Conservation (phyloP, 1,140 invertebrate genomes). For the Tribolium madens region DNA sequence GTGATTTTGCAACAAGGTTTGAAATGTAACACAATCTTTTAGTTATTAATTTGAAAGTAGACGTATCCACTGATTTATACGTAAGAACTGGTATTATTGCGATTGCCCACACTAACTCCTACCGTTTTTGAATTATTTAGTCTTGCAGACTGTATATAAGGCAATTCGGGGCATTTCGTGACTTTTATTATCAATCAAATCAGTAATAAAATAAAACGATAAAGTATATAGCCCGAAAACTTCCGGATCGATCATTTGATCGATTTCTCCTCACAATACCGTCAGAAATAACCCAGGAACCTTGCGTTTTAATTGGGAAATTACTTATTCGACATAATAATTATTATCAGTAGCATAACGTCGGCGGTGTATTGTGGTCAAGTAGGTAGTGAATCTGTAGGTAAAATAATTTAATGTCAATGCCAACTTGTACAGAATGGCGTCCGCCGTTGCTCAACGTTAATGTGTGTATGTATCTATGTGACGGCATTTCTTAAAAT, state of each 20-base stretch:
- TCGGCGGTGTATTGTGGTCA: constrained; percentile 7
- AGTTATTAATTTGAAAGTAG: background rate
- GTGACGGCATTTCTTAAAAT: constrained; percentile 51
- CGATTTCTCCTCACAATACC: no score
- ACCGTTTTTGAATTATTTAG: constrained; percentile 27
- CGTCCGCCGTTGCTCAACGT: constrained; percentile 45
- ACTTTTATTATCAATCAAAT: constrained; percentile 26
- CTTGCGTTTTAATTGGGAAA: background rate
- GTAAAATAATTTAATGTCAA: constrained; percentile 51
- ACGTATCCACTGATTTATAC: background rate
- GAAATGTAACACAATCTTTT: background rate
- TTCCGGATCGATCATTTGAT: background rate
- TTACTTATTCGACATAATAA: constrained; percentile 7
- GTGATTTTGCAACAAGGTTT: no score
- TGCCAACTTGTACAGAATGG: constrained; percentile 45
- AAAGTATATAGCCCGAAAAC: background rate
- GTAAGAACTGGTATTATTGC: constrained; percentile 10
- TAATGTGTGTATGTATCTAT: constrained; percentile 31
- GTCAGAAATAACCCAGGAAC: background rate
- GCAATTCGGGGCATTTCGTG: background rate
- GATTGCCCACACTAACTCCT: constrained; percentile 8
- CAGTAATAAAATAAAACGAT: constrained; percentile 15
- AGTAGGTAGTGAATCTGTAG: constrained; percentile 44
- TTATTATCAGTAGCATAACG: constrained; percentile 19
- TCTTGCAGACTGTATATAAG: constrained; percentile 4